Evolutionary conservation across 1,140 invertebrate genomes (phyloP).

Genomic region (Polyergus mexicanus): DNA sequence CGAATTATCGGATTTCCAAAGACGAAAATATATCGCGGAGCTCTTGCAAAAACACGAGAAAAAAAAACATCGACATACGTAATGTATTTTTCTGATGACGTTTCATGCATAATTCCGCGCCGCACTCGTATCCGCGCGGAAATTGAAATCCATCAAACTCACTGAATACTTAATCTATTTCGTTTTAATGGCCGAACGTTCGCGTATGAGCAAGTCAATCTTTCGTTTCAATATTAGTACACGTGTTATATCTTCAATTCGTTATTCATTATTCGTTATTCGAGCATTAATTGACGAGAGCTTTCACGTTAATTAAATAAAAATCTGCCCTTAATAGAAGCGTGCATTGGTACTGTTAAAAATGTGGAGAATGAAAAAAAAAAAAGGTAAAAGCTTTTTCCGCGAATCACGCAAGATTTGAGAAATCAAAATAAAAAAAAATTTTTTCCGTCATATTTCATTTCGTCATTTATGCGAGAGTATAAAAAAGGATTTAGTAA

Average conservation of each 20-base stretch:
- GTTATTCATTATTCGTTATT: neutral
- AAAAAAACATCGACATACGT: constrained; percentile 27
- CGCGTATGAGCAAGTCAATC: constrained; percentile 55
- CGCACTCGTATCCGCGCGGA: constrained; percentile 51
- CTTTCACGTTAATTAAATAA: constrained; percentile 17
- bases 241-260: constrained; percentile 4
- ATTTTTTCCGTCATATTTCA: constrained; percentile 14
- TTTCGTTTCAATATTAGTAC: constrained; percentile 19
- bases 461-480: neutral
- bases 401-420: neutral
- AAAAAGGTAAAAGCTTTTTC: neutral
- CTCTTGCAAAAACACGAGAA: neutral
- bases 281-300: constrained; percentile 29
- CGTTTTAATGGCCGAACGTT: constrained; percentile 29
- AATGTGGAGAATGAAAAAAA: constrained; percentile 4
- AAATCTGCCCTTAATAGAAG: constrained; percentile 34
- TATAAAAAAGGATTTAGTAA: neutral
- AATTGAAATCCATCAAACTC: constrained; percentile 63
- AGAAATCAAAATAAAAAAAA: neutral
- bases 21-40: constrained; percentile 30
- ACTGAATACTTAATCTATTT: constrained; percentile 60
- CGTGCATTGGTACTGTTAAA: neutral
- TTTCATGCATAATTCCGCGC: constrained; percentile 51
- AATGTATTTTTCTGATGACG: constrained; percentile 55
- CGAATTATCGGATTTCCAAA: constrained; percentile 18